phyloP scores from a whole-genome alignment of 2,113 vertebrate genomes.

The Burhinus bistriatus region DNA sequence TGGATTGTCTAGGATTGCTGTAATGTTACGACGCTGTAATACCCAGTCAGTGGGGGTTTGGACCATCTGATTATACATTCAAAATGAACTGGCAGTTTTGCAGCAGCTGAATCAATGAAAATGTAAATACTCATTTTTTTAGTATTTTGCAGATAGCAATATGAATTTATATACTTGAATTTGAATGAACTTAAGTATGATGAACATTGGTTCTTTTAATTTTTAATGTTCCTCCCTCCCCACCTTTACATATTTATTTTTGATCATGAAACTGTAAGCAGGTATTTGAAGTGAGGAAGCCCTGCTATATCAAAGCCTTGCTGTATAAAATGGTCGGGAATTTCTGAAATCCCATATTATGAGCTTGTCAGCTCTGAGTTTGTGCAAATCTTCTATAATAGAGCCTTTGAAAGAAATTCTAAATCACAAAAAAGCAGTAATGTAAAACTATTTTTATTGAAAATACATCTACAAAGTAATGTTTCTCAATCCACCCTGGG shows the following conservation, averaged over 20 bases:
- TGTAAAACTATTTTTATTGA: constrained; percentile 85
- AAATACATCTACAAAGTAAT: constrained; percentile 83
- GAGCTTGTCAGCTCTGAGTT: not conserved
- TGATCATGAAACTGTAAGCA: not conserved
- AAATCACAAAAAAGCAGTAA: constrained; percentile 33
- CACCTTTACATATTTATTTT: not conserved
- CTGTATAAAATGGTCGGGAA: not conserved
- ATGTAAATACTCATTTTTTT: not conserved
- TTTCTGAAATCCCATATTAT: not conserved
- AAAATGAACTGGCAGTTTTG: not conserved
- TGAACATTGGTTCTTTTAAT: not conserved
- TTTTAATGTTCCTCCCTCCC: not conserved
- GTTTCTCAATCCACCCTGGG: constrained; percentile 64
- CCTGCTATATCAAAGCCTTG: not conserved
- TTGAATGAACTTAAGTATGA: not conserved
- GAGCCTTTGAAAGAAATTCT: constrained; percentile 7
- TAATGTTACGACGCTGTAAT: not conserved
- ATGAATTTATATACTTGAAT: not conserved
- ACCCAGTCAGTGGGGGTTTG: not conserved
- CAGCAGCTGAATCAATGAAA: not conserved
- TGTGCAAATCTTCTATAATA: not conserved
- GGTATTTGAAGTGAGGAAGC: not conserved
- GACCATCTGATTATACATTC: not conserved
- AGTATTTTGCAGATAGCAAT: not conserved
- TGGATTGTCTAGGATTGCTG: not conserved